Conservation (phyloP, 1,140 invertebrate species). For the Meloidogyne floridensis region DNA sequence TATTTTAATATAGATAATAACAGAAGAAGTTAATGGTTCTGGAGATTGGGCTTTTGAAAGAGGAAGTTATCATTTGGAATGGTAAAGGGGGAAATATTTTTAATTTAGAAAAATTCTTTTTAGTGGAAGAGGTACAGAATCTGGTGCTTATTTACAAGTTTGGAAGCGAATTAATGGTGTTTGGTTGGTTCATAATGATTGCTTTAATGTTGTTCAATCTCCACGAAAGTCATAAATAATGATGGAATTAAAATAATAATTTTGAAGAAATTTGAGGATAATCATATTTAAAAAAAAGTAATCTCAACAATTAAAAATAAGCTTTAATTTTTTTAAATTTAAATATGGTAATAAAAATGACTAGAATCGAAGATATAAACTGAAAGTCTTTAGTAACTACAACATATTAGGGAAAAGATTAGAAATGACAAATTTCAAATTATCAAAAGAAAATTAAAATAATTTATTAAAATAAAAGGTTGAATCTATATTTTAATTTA, state of each 20-base stretch:
- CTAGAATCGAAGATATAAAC: no score
- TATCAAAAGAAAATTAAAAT: no score
- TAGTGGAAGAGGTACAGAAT: slow-evolving; percentile 53
- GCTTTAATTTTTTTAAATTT: neutral
- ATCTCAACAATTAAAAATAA: neutral
- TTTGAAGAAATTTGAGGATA: neutral
- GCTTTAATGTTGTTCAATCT: slow-evolving; percentile 58
- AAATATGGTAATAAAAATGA: no score
- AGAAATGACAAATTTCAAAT: no score
- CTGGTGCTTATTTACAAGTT: slow-evolving; percentile 62
- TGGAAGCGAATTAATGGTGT: slow-evolving; percentile 65
- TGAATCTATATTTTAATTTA: no score
- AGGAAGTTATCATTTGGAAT: slow-evolving; percentile 61
- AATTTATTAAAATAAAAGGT: no score
- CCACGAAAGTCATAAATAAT: slow-evolving; percentile 26
- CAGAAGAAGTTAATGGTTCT: slow-evolving; percentile 63
- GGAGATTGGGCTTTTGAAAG: slow-evolving; percentile 66
- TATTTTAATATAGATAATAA: slow-evolving; percentile 57
- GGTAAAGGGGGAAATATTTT: neutral
- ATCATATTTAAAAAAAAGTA: neutral
- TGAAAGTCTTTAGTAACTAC: no score
- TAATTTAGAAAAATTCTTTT: neutral
- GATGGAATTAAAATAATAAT: neutral
- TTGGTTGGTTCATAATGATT: slow-evolving; percentile 65
- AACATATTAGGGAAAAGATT: no score